phyloP scores from a whole-genome alignment of 2,888 invertebrate genomes.

The Phyllotreta cruciferae region DNA sequence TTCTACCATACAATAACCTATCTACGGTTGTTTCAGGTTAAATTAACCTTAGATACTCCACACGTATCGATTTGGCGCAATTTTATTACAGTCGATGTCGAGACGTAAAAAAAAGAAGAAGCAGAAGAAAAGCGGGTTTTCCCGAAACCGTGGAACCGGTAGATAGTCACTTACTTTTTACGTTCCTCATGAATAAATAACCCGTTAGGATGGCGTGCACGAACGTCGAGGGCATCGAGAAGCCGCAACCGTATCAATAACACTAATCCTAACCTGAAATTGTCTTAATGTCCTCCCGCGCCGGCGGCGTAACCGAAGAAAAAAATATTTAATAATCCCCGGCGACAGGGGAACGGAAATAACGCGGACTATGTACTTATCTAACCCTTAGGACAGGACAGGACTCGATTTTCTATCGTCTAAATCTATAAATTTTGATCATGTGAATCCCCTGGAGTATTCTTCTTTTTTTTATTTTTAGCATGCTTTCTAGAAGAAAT shows the following conservation, averaged over 20 bases:
- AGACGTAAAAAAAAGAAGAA: too few species aligned
- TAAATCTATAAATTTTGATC: too few species aligned
- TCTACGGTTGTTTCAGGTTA: too few species aligned
- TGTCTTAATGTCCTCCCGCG: slow-evolving; percentile 19
- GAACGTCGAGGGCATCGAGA: slow-evolving; percentile 4
- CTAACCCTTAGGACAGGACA: slow-evolving; percentile 5
- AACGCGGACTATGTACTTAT: slow-evolving; percentile 9
- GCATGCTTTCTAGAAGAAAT: too few species aligned
- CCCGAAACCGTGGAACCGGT: too few species aligned
- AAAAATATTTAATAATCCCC: slow-evolving; percentile 27
- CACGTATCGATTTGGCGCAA: too few species aligned
- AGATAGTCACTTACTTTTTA: not conserved
- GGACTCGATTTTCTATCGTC: not conserved
- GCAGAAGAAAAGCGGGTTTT: too few species aligned
- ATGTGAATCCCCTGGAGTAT: too few species aligned
- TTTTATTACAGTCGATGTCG: too few species aligned
- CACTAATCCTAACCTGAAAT: slow-evolving; percentile 24
- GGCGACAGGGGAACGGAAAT: slow-evolving; percentile 14
- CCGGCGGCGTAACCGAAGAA: not conserved
- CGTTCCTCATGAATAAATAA: slow-evolving; percentile 15
- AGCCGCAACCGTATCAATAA: slow-evolving; percentile 19
- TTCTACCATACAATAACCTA: too few species aligned
- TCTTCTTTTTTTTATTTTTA: too few species aligned
- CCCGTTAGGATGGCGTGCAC: not conserved
- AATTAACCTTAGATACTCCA: too few species aligned